Evolutionary conservation across 2,888 invertebrate genomes (phyloP), one percentile per base, ranked within the genome.

Genomic region (Congeria kusceri): DNA sequence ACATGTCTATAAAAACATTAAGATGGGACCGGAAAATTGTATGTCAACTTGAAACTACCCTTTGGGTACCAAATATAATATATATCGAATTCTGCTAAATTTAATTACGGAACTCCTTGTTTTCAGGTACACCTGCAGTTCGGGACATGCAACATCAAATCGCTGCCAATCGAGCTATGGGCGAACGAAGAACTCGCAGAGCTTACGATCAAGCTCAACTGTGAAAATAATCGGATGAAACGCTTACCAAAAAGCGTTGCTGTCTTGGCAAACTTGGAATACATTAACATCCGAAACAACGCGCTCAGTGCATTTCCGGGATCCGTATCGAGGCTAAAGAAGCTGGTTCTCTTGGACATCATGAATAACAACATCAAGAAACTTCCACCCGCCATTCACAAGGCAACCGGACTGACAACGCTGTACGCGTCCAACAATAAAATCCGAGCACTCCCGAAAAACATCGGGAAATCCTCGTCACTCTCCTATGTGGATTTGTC

Each of bases 161-260:
- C 90, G 3, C 82, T 92, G n/a, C 93, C 93, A 3, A 80, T 89
- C 7, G 92, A 93, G 73, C 87, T 93, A 29, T 92, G 90, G 82
- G 86, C 89, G 63, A 93, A 93, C 79, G 93, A 93, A 72, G 93
- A 93, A 69, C 64, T 92, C 4, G 84, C 82, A 29, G 86, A 88
- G n/a, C 77, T 91, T n/a, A 83, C 91, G 0, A 82, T 89, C 5
- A 85, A 83, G 44, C 89, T 93, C 47, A 91, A 89, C 32, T 90
- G 88, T 15, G 92, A 91, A 66, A 93, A 92, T 80, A 93, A 93
- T 82, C 80, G 91, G 20, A 78, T 93, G 27, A 92, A 92, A 69
- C 86, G 92, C 32, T 65, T 93, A 4, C 92, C 93, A 4, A 90
- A 89, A 46, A 80, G 88, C 3, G 73, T 93, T 7, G 83, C 91